Evolutionary conservation across 37 sponge, comb jelly and placozoan genomes (phyloP), one percentile per base, ranked within the genome.

Genomic region (Lycopodina hypogea): DNA sequence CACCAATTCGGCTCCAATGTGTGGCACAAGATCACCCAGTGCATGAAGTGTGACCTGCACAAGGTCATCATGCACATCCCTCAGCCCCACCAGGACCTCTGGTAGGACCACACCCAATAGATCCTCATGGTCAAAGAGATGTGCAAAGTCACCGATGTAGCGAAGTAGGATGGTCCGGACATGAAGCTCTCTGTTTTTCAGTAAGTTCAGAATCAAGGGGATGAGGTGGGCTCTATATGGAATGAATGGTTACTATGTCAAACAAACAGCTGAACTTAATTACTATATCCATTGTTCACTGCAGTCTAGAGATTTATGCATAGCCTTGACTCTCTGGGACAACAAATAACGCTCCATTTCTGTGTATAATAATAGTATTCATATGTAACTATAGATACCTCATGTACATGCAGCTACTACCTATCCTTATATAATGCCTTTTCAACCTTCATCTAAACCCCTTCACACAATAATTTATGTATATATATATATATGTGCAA

Each of bases 31-130:
- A 24, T 71, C 81, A 0, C 78, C 85, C 67, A 92, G 74, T 12
- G 86, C 90, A 18, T 71, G 77, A 34, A 92, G 71, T 21, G 93
- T 92, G 39, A 78, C 78, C 26, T 84, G 77, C 1, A 92, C 90
- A 38, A 87, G 3, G 23, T 84, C 81, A 59, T 84, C 89, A 30
- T 65, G 52, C 15, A 26, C 35, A 24, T 87, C 93, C 29, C 66
- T 61, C 28, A 92, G 74, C 14, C 93, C 93, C 3, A 88, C 35
- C 57, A 92, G 77, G 0, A 88, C 85, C 79, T 88, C 89, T 11
- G 85, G 90, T 24, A 89, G 81, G 0, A 89, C 55, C 7, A 48
- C 26, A 14, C 65, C 66, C 8, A 40, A 48, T 34, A 89, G 34
- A 19, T 77, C 85, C 24, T 89, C 81, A 19, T 68, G 60, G 15